phyloP scores from a whole-genome alignment of 2,888 invertebrate genomes.

The Fissipunctia ypsillon region DNA sequence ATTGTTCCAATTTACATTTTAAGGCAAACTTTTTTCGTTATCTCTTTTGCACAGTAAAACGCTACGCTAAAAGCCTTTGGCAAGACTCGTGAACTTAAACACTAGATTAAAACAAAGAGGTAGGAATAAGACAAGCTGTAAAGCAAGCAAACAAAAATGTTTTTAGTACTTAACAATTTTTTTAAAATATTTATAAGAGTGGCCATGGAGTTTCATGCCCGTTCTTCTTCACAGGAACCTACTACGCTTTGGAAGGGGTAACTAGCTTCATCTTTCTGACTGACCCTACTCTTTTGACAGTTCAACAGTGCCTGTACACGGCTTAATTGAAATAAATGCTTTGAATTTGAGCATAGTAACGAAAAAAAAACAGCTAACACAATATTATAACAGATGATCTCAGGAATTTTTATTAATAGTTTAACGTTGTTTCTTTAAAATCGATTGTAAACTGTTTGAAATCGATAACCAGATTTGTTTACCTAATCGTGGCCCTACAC shows the following conservation, averaged over 20 bases:
- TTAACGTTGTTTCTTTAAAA: neutral
- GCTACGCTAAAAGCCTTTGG: slow-evolving; percentile 35
- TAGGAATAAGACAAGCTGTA: slow-evolving; percentile 27
- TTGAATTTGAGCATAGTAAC: neutral
- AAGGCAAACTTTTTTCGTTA: slow-evolving; percentile 52
- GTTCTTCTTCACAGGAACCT: neutral
- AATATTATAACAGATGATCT: slow-evolving; percentile 21
- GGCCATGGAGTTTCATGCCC: neutral
- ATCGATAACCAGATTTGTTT: slow-evolving; percentile 9
- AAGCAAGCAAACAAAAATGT: neutral
- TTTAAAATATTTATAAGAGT: neutral
- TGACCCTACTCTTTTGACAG: neutral
- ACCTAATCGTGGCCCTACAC: neutral
- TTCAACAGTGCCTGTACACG: too few relatives aligned
- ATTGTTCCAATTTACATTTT: slow-evolving; percentile 58
- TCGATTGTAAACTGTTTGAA: slow-evolving; percentile 31
- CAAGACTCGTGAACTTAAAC: slow-evolving; percentile 34
- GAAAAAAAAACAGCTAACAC: neutral
- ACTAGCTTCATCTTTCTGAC: neutral
- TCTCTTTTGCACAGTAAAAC: slow-evolving; percentile 46
- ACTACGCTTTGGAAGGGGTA: neutral
- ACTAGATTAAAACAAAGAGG: slow-evolving; percentile 34
- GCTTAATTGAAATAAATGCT: neutral
- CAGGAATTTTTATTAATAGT: slow-evolving; percentile 10
- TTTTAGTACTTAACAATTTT: too few relatives aligned